Evolutionary conservation across 2,888 invertebrate species (phyloP).

Genomic region (Xestia c-nigrum): DNA sequence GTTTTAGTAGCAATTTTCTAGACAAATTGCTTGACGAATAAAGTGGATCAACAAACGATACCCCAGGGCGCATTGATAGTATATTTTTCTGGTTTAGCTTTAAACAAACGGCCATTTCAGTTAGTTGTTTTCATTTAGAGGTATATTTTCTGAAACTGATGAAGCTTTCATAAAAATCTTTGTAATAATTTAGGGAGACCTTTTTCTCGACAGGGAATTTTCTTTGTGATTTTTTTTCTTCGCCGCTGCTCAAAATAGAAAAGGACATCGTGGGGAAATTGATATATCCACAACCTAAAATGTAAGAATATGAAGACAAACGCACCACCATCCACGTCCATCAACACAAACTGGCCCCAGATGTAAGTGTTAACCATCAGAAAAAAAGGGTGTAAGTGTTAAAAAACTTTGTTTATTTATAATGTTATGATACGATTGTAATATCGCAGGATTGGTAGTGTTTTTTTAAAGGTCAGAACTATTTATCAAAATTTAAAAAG

Average conservation of each 20-base stretch:
- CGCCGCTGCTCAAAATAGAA: background rate
- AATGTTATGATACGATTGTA: too few relatives aligned
- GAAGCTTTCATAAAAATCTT: background rate
- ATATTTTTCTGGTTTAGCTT: background rate
- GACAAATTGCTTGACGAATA: conserved; percentile 6
- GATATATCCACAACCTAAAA: background rate
- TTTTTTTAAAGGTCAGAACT: too few relatives aligned
- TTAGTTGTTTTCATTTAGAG: background rate
- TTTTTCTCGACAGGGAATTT: background rate
- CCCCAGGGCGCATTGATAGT: conserved; percentile 3
- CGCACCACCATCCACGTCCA: too few relatives aligned
- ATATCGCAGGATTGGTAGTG: too few relatives aligned
- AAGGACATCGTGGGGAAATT: background rate
- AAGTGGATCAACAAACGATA: conserved; percentile 1
- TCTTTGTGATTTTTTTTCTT: background rate
- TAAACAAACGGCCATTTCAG: background rate
- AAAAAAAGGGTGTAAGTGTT: too few relatives aligned
- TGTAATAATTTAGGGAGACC: background rate
- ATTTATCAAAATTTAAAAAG: too few relatives aligned
- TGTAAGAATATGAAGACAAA: background rate
- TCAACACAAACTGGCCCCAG: too few relatives aligned
- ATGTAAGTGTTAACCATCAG: too few relatives aligned
- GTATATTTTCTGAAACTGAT: background rate
- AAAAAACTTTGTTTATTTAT: too few relatives aligned
- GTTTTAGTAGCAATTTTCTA: background rate